Conservation (phyloP, 1,140 invertebrate genomes). For the Panagrolaimus sp. region DNA sequence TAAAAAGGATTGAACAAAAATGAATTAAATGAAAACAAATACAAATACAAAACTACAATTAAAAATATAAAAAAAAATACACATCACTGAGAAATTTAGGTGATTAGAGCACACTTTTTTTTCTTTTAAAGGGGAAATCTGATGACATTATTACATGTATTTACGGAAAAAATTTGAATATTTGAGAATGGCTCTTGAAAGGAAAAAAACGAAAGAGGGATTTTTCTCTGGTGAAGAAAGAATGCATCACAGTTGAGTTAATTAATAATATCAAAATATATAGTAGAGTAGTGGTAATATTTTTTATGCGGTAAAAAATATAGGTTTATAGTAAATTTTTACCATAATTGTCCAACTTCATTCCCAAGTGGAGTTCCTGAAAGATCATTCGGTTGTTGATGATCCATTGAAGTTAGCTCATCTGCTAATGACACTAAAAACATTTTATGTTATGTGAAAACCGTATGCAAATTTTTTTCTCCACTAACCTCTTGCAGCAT, state of each 20-base stretch:
- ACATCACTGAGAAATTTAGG: not conserved
- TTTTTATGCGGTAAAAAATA: not conserved
- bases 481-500: constrained; percentile 12
- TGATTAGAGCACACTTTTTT: not conserved
- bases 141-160: not conserved
- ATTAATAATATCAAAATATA: not conserved
- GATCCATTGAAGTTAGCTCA: constrained; percentile 20
- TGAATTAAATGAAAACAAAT: no score
- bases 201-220: not conserved
- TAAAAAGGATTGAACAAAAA: not conserved
- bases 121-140: not conserved
- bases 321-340: not conserved
- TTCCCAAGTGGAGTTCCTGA: constrained; percentile 9
- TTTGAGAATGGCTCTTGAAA: not conserved
- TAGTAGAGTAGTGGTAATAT: not conserved
- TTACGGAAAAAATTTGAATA: not conserved
- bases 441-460: not conserved
- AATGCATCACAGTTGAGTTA: not conserved
- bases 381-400: not conserved
- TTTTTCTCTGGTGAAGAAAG: not conserved
- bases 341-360: constrained; percentile 15
- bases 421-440: constrained; percentile 22
- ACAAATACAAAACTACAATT: not conserved
- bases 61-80: not conserved
- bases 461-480: not conserved